phyloP scores from a whole-genome alignment of 2,797 vertebrate species.

The Uromys caudimaculatus region DNA sequence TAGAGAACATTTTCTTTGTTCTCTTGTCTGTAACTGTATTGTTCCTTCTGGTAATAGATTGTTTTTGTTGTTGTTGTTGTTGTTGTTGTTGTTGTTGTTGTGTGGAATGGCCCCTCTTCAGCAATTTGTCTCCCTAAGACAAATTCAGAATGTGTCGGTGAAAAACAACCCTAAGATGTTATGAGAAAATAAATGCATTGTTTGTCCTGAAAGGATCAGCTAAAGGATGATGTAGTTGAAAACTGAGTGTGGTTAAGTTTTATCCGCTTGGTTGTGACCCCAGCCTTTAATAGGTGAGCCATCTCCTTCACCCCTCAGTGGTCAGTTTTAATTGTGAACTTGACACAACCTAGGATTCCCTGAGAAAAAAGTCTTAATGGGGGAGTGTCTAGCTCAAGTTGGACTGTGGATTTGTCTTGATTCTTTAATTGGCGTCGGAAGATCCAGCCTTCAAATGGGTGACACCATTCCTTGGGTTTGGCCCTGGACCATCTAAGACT shows the following conservation, averaged over 20 bases:
- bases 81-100: conserved; percentile 62
- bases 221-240: conserved; percentile 2
- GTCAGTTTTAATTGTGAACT: not conserved
- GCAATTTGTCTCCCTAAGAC: conserved; percentile 13
- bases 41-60: conserved; percentile 12
- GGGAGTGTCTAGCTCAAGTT: not conserved
- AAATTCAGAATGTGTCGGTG: conserved; percentile 1
- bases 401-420: not conserved
- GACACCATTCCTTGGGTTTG: not conserved
- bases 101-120: not conserved
- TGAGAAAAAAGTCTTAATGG: not conserved
- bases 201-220: not conserved
- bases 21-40: not conserved
- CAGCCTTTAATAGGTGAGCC: not conserved
- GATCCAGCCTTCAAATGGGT: not conserved
- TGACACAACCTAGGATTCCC: not conserved
- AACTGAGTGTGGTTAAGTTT: not conserved
- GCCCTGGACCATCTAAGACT: not conserved
- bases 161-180: not conserved
- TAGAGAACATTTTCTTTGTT: not conserved
- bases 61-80: too few species aligned
- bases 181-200: conserved; percentile 13
- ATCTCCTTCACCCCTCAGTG: not conserved
- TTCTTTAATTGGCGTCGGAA: not conserved
- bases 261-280: not conserved